phyloP scores from a whole-genome alignment of 2,888 invertebrate genomes.

The Morpho helenor region DNA sequence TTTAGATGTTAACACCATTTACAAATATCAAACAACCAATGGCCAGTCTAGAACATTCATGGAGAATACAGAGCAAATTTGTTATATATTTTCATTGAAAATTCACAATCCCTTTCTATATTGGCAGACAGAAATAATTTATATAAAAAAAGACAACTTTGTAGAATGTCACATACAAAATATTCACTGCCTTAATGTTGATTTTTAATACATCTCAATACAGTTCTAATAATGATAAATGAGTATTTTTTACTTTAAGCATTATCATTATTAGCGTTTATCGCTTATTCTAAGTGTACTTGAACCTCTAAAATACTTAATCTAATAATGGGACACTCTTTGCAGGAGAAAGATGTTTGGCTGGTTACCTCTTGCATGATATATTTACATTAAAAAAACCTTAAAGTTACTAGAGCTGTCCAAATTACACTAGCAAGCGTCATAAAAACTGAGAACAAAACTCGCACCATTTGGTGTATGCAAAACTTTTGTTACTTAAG shows the following conservation, averaged over 20 bases:
- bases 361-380: conserved; percentile 18
- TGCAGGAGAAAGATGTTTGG: conserved; percentile 11
- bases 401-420: conserved; percentile 31
- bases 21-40: no score
- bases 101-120: conserved; percentile 37
- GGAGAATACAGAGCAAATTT: conserved; percentile 8
- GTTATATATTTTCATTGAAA: conserved; percentile 9
- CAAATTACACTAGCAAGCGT: conserved; percentile 63
- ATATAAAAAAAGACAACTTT: conserved; percentile 22
- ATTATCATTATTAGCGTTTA: conserved; percentile 65
- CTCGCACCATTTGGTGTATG: conserved; percentile 36
- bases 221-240: conserved; percentile 51
- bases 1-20: no score
- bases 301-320: conserved; percentile 34
- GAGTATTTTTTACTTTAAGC: conserved; percentile 71
- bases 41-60: no score
- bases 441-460: conserved; percentile 49
- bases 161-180: conserved; percentile 20
- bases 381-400: conserved; percentile 35
- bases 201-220: conserved; percentile 40
- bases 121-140: conserved; percentile 34
- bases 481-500: conserved; percentile 7
- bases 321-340: conserved; percentile 32
- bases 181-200: conserved; percentile 17
- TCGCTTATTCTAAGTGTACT: conserved; percentile 51